Conservation (phyloP, 1,140 invertebrate species). For the Paraescarpia echinospica region DNA sequence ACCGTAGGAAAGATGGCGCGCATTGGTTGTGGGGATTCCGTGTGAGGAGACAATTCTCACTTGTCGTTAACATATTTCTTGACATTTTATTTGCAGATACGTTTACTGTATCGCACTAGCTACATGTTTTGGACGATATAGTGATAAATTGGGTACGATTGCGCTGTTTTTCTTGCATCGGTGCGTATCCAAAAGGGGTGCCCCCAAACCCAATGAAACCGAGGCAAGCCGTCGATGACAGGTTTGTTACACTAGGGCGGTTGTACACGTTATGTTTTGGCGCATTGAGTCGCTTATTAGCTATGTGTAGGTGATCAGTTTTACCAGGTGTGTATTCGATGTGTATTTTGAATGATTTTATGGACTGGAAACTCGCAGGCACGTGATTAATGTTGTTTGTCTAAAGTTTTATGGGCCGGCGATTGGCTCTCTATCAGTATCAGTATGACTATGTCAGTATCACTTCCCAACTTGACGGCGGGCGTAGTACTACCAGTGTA, state of each 20-base stretch:
- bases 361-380: neutral
- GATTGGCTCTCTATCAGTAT: neutral
- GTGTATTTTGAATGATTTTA: neutral
- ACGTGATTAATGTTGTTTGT: neutral
- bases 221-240: neutral
- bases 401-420: neutral
- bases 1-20: neutral
- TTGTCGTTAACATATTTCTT: neutral
- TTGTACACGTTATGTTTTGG: neutral
- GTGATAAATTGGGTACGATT: neutral
- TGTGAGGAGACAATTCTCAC: neutral
- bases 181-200: neutral
- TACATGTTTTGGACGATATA: neutral
- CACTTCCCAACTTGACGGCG: neutral
- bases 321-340: neutral
- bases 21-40: neutral
- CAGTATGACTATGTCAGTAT: too few relatives aligned
- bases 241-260: neutral
- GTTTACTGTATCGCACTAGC: neutral
- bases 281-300: neutral
- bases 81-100: neutral
- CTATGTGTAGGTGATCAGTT: neutral
- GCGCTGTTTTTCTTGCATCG: neutral
- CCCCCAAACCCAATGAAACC: slow-evolving; percentile 3
- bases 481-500: neutral